Base-by-base conservation (phyloP, 2,797 vertebrate species). In the Botia almorhae region DNA sequence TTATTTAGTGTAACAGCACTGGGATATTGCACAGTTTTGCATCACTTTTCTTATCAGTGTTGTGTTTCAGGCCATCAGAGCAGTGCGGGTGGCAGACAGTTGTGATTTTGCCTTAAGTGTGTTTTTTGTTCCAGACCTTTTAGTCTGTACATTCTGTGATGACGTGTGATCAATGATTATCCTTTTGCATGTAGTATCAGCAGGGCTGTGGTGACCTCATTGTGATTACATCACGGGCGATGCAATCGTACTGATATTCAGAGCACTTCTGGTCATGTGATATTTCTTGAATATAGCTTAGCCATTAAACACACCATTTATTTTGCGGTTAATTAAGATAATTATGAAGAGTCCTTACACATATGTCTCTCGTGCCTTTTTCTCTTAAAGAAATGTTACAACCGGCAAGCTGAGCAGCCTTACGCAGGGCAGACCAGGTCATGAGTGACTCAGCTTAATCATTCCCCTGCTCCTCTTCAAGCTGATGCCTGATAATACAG, bases 401-500 rank as follows among this genome's bases (percentile, higher is more conserved):
- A 46, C 33, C 36, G 4, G 0, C 0, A 12, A 16, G 29, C 10
- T 71, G 56, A 63, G 43, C 43, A 70, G 56, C 26, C 21, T 19
- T 39, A 39, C 2, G 6, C 13, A 13, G 77, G 50, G 58, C 58
- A 51, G 60, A 2, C 23, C 13, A 10, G 60, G 13, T 50, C 17
- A 69, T 26, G 76, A 79, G 23, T 71, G 76, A 50, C 69, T 56
- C 21, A 80, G 12, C 2, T 72, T 56, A 73, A 65, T 73, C 48
- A 43, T 65, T 29, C 33, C 69, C 36, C 23, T 64, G 19, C 21
- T 46, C 21, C 63, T 55, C 53, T 63, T 67, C 12, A 67, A 80
- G 36, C 36, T 50, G 67, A 76, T 58, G 58, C n/a, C 78, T 72
- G 82, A 76, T 80, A 72, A 75, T 58, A 71, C 43, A 75, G 60